Percentiles rank a stretch among this genome's conserved stretches.
phyloP scores from a whole-genome alignment of 2,113 vertebrate species.

The Pterophyllum scalare region DNA sequence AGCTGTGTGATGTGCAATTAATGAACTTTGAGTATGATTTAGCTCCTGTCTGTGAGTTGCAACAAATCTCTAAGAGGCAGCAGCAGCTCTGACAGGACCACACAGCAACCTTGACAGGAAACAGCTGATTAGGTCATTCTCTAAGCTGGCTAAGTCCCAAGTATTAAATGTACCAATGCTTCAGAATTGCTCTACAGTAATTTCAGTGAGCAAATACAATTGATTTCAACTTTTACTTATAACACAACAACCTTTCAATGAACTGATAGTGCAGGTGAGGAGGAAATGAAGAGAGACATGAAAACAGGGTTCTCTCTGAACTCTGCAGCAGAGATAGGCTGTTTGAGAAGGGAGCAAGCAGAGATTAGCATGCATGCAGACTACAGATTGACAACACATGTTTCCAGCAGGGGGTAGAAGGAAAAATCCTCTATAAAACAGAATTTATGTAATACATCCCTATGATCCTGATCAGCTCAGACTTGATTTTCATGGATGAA shows the following conservation, averaged over 20 bases:
- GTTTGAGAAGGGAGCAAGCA: neutral
- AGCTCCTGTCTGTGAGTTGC: slow-evolving; percentile 27
- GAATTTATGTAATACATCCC: slow-evolving; percentile 24
- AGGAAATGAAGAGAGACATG: slow-evolving; percentile 23
- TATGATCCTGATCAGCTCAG: slow-evolving; percentile 50
- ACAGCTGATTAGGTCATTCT: slow-evolving; percentile 75
- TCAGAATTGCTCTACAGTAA: slow-evolving; percentile 58
- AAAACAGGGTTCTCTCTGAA: slow-evolving; percentile 47
- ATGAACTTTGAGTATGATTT: slow-evolving; percentile 67
- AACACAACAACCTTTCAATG: slow-evolving; percentile 52
- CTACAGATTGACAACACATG: slow-evolving; percentile 1
- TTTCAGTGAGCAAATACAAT: slow-evolving; percentile 66
- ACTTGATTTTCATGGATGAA: slow-evolving; percentile 33
- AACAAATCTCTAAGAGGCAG: slow-evolving; percentile 39
- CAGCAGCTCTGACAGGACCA: slow-evolving; percentile 47
- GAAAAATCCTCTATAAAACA: slow-evolving; percentile 27
- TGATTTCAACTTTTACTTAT: slow-evolving; percentile 66
- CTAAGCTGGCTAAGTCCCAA: slow-evolving; percentile 70
- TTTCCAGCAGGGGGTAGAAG: slow-evolving; percentile 18
- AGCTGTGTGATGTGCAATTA: slow-evolving; percentile 43
- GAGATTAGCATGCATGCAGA: slow-evolving; percentile 4
- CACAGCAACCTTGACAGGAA: slow-evolving; percentile 63
- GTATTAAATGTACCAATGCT: slow-evolving; percentile 70
- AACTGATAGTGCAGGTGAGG: slow-evolving; percentile 50
- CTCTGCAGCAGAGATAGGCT: slow-evolving; percentile 15